These are phyloP conservation scores for Dendrocincla fuliginosa DNA, from an alignment of 2,797 vertebrate species.

Conservation along the genomic window DNA sequence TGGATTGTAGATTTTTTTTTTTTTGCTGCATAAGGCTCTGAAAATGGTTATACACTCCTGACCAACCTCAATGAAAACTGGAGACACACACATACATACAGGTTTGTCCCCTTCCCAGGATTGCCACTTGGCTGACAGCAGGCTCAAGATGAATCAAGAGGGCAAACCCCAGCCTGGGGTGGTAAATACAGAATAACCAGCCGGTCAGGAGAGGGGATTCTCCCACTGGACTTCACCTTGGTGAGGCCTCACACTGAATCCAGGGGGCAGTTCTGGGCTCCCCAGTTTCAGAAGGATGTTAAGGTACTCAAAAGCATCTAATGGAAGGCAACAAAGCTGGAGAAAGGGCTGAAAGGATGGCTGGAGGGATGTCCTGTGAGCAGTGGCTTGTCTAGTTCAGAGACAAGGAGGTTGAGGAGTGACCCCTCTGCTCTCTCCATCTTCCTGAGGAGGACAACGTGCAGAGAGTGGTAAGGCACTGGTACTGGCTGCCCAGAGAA, in stretches of 20 bases:
- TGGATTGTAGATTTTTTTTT: background rate
- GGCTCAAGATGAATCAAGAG: background rate
- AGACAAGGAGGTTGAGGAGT: background rate
- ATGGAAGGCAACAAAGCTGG: background rate
- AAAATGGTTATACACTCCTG: background rate
- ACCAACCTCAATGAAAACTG: background rate
- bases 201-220: background rate
- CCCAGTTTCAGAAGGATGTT: background rate
- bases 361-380: background rate
- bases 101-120: background rate
- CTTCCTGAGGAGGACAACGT: background rate
- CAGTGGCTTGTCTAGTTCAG: background rate
- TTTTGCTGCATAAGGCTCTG: background rate
- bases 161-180: background rate
- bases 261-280: background rate
- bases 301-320: rapidly evolving
- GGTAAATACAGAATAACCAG: background rate
- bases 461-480: background rate
- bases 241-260: background rate
- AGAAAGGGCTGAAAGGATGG: background rate
- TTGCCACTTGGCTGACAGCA: background rate
- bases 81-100: background rate
- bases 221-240: background rate
- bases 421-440: background rate
- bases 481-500: background rate